Evolutionary conservation across 2,888 invertebrate genomes (phyloP), one percentile per base, ranked within the genome.

Genomic region (Eristalinus sepulchralis): DNA sequence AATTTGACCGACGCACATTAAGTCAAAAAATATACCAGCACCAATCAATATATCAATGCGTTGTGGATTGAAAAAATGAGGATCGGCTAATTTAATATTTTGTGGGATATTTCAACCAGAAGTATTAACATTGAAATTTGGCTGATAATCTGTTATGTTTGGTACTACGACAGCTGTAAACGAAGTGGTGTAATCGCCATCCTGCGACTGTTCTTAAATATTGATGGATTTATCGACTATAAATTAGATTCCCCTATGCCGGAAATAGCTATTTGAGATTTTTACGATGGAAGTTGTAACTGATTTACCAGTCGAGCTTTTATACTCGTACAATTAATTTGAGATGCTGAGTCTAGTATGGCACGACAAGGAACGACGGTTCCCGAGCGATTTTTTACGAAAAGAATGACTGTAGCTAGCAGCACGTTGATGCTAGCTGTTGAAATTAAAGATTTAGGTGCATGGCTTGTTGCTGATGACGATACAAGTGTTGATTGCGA

Each of bases 71-170:
- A 72, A 33, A 62, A 88, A 89, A n/a, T 64, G 10, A 10, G 86
- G 85, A 68, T 88, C 88, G 2, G 89, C 87, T n/a, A 88, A 53
- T 13, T 62, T 72, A 9, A 89, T 57, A 39, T 88, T 88, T 39
- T 59, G 60, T 55, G 83, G 79, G 20, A 83, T 84, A 70, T 78
- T 77, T 62, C 86, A 88, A 0, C 33, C 24, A 22, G 76, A 22
- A 33, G 63, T 59, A 10, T 83, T 39, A n/a, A 88, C 2, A 2
- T 68, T 80, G 9, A 66, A 63, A 55, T 68, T 75, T 13, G 88
- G 88, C n/a, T 88, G 88, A 53, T 88, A 66, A 10, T 81, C 88
- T 9, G 84, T 88, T 17, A 88, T 89, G 8, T 68, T 88, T n/a
- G 83, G 68, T 27, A n/a, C n/a, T 47, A 47, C 39, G 9, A 88